Evolutionary conservation across 1,140 invertebrate species (phyloP).

Genomic region (Aphaenogaster rudis): DNA sequence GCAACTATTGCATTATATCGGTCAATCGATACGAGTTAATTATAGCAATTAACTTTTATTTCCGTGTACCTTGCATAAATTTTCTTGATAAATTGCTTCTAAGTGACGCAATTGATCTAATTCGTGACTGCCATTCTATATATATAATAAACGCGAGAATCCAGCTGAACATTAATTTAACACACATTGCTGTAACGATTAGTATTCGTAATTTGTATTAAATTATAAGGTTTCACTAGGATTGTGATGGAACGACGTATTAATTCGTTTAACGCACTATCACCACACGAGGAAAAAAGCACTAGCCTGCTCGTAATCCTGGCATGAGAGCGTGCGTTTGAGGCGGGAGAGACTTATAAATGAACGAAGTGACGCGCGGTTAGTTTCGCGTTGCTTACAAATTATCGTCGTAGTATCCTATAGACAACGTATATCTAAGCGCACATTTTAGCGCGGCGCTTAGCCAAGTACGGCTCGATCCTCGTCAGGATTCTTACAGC

Average conservation of each 20-base stretch:
- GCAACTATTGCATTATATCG: not conserved
- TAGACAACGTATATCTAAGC: conserved; percentile 62
- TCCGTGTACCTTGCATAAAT: not conserved
- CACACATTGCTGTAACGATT: conserved; percentile 32
- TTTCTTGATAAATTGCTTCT: conserved; percentile 20
- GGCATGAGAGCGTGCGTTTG: conserved; percentile 3
- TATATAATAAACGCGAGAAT: conserved; percentile 34
- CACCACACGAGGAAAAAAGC: conserved; percentile 30
- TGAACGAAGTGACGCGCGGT: conserved; percentile 54
- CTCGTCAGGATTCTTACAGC: conserved; percentile 62
- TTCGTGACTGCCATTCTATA: not conserved
- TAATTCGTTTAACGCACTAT: conserved; percentile 56
- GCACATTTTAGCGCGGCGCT: conserved; percentile 51
- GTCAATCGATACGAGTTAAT: not conserved
- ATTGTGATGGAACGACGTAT: conserved; percentile 55
- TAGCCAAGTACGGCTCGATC: conserved; percentile 44
- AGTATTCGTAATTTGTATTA: conserved; percentile 55
- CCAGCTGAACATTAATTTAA: conserved; percentile 29
- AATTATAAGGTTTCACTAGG: conserved; percentile 53
- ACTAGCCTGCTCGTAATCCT: conserved; percentile 37
- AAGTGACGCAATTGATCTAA: conserved; percentile 35
- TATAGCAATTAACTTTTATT: not conserved
- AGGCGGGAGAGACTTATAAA: conserved; percentile 39
- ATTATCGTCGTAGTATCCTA: conserved; percentile 66
- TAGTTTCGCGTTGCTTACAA: conserved; percentile 64